Evolutionary conservation across 2,888 invertebrate species (phyloP), one percentile per base, ranked within the genome.

Genomic region (Theretra japonica): DNA sequence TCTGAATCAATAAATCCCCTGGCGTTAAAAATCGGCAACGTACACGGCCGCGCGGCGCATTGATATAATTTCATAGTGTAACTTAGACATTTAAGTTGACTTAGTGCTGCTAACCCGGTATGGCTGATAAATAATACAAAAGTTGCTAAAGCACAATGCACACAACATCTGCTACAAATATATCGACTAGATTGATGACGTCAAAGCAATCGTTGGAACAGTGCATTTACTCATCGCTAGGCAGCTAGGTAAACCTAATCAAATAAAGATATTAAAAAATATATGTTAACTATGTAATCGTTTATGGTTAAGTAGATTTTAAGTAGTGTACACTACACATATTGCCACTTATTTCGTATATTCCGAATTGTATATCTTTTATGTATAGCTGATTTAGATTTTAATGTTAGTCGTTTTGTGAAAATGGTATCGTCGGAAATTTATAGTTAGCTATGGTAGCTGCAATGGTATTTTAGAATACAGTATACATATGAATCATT

Each of bases 1-100:
- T 78, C 75, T 60, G 83, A 83, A 73, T 83, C 80, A 41, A 74
- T 84, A 19, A 88, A 88, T 71, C 87, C 88, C 3, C 73, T 88
- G 28, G 84, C 88, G 8, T 75, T 90, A 33, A 90, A 88, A 80
- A 89, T 90, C 53, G 82, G 81, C 23, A 89, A 79, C 68, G 79
- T 91, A 48, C 88, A 89, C 71, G 89, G 90, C 33, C 85, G 65
- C 23, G 62, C 62, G 4, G 53, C 53, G 33, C 62, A 70, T 33
- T 70, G 53, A 70, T 48, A 53, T 8, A 23, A 23, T 56, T 33
- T 30, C 28, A 69, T 15, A 8, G n/a, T 30, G 21, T 25, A 59
- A 17, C 53, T 17, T 53, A n/a, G n/a, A 5, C n/a, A 53, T 53
- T 53, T 53, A 53, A 53, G n/a, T 53, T 53, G 19, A n/a, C n/a